Evolutionary conservation across 2,113 vertebrate species (phyloP).

Genomic region (Spheniscus mendiculus): DNA sequence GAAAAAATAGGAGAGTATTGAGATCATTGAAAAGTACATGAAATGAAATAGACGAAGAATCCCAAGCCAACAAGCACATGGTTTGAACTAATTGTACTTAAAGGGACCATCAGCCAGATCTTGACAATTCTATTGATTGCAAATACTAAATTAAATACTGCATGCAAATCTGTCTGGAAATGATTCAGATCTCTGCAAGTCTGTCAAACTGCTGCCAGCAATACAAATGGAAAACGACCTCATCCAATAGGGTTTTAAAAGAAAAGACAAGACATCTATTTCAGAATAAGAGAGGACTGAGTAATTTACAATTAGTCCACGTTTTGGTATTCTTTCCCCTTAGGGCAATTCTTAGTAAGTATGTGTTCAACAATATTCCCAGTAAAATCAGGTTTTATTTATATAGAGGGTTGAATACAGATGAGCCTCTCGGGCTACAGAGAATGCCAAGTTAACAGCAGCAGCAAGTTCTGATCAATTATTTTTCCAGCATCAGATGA

Average conservation of each 20-base stretch:
- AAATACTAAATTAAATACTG: conserved; percentile 36
- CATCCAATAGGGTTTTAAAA: background rate
- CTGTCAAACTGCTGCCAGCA: conserved; percentile 7
- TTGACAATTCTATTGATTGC: conserved; percentile 24
- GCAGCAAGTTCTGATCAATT: background rate
- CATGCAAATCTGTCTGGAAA: conserved; percentile 26
- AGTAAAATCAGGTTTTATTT: conserved; percentile 13
- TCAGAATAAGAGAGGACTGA: background rate
- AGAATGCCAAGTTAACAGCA: background rate
- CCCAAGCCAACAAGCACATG: background rate
- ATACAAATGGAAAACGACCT: background rate
- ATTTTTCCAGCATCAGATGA: background rate
- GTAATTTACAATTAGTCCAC: background rate
- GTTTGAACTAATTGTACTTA: background rate
- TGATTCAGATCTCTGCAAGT: background rate
- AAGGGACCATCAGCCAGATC: background rate
- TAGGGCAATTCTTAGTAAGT: background rate
- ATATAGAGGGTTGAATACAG: background rate
- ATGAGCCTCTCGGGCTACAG: background rate
- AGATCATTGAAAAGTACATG: background rate
- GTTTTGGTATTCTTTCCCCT: background rate
- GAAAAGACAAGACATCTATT: background rate
- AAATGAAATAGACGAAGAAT: background rate
- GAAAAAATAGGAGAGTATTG: background rate
- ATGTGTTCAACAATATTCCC: background rate